phyloP scores from a whole-genome alignment of 1,140 invertebrate species.

The Bombyx mori region ASM3026992v2 NC_085128.1:9734001-9734500 shows the following conservation, averaged over 20 bases:
- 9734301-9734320: constrained; percentile 42
- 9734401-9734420: too few relatives aligned
- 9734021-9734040: constrained; percentile 49
- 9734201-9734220: constrained; percentile 31
- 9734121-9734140: constrained; percentile 6
- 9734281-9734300: constrained; percentile 34
- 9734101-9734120: constrained; percentile 32
- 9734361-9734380: too few relatives aligned
- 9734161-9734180: constrained; percentile 11
- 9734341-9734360: too few relatives aligned
- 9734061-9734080: constrained; percentile 32
- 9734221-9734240: constrained; percentile 27
- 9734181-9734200: constrained; percentile 35
- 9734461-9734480: too few relatives aligned
- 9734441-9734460: too few relatives aligned
- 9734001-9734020: constrained; percentile 40
- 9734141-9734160: constrained; percentile 8
- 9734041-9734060: constrained; percentile 42
- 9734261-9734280: constrained; percentile 25
- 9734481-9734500: too few relatives aligned
- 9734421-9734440: too few relatives aligned
- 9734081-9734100: constrained; percentile 44
- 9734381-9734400: too few relatives aligned
- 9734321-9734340: constrained; percentile 20
- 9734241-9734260: constrained; percentile 24